Base-by-base conservation (phyloP, 23 tunicate species). In the Ciona savignyi region DNA sequence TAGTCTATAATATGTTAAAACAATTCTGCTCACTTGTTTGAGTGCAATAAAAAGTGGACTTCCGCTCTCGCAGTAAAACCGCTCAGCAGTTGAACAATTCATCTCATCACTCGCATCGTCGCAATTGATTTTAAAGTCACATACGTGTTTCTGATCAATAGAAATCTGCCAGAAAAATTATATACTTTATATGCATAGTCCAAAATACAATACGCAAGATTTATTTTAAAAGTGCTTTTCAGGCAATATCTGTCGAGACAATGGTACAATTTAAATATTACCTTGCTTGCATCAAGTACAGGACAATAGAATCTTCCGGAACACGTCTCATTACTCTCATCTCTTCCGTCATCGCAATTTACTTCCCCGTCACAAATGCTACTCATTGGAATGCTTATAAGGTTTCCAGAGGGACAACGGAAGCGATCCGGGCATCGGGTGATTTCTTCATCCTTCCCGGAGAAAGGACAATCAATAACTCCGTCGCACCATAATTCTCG, bases 41-140 rank as follows among this genome's bases (percentile, higher is more conserved):
- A 6, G 56, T 51, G 62, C 2, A 19, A 82, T 69, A 60, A 82
- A 82, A 68, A 67, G 33, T 22, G 87, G 87, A 22, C 23, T 60
- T 24, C 75, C 81, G 1, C 25, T n/a, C 32, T 82, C 87, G 51
- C 87, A 82, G 33, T 82, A 82, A 51, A 82, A 82, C 33, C 87
- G 24, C 26, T 56, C 87, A 61, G 66, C 96, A 34, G 64, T 77
- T 25, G 65, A 51, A 34, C 96, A 88, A 35, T 80, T 77, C 74
- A 24, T 82, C 77, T 88, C 96, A 75, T 88, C 96, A 23, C 73
- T 61, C 2, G 49, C 73, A 30, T 88, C 88, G 42, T 88, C 96
- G 33, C 96, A 88, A 2, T 87, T 77, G 30, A 83, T 72, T 0
- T 33, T 66, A 70, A 77, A 77, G 66, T 88, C 96, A 66, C 96